Percentiles rank a stretch among this genome's conserved stretches.
Evolutionary conservation across 2,888 invertebrate genomes (phyloP).

Genomic region (Calliphora vomitoria): DNA sequence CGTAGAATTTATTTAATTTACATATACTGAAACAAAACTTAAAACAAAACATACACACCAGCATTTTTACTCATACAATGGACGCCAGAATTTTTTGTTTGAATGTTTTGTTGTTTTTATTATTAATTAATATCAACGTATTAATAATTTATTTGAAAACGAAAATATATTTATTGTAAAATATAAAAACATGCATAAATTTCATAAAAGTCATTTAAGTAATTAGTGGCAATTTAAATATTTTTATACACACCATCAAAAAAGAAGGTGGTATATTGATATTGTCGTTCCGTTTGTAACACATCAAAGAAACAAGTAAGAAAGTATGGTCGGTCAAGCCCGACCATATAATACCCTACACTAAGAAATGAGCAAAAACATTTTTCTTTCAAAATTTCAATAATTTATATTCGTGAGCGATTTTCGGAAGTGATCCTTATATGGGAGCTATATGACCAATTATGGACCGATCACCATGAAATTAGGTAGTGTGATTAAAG

Average conservation of each 20-base stretch:
- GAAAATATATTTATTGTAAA: constrained; percentile 9
- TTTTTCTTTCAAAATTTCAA: too few species aligned
- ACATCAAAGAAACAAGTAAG: too few species aligned
- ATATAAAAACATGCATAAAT: constrained; percentile 25
- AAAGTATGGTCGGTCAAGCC: too few species aligned
- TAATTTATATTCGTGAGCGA: too few species aligned
- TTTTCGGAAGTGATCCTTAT: too few species aligned
- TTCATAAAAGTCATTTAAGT: constrained; percentile 67
- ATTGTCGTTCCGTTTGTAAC: too few species aligned
- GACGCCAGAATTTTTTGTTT: constrained; percentile 9
- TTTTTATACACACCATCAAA: neutral
- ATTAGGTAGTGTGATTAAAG: too few species aligned
- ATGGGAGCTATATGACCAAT: too few species aligned
- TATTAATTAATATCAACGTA: constrained; percentile 49
- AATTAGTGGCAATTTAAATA: constrained; percentile 57
- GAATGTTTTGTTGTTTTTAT: constrained; percentile 16
- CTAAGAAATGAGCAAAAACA: too few species aligned
- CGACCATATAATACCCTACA: too few species aligned
- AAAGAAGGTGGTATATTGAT: too few species aligned
- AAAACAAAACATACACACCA: neutral
- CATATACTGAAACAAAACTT: neutral
- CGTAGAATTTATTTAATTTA: constrained; percentile 35
- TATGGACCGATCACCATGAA: too few species aligned
- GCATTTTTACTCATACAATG: neutral
- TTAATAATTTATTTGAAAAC: constrained; percentile 44